Base-by-base conservation (phyloP, 2,797 vertebrate genomes). In the Rachycentron canadum region DNA sequence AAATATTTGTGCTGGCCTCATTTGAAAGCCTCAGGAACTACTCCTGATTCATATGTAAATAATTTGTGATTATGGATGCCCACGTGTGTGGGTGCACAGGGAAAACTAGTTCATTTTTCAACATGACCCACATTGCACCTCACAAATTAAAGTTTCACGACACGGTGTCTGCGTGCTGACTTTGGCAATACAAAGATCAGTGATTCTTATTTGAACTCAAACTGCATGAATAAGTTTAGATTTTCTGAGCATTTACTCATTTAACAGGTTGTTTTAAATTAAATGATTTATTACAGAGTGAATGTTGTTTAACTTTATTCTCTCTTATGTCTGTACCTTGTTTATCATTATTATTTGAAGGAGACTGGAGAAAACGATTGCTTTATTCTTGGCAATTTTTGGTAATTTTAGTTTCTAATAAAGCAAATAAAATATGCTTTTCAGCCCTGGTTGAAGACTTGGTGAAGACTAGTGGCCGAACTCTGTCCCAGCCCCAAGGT, bases 371-470 rank as follows among this genome's bases (percentile, higher is more conserved):
- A 21, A 52, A 34, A 11, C 9, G 2, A 10, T 56, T 57, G 21
- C 10, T 45, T 23, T 19, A 30, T 69, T 40, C 28, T 19, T 52
- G 6, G 21, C 23, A 7, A 5, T n/a, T 53, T 61, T 61, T 41
- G 8, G 19, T n/a, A 8, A 6, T 30, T 66, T 62, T 58, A 5
- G 16, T 11, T 47, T 64, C 0, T 34, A 28, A 13, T 41, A 13
- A 50, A 43, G 11, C 9, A 66, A 57, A 45, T 40, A 12, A 47
- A 38, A 28, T 26, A 0, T 38, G 0, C 28, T 26, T 72, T 85
- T 19, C 75, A 95, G 95, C 91, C 81, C 79, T 94, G 69, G 92
- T 94, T 6, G 93, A 94, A 70, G 93, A 94, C 79, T 61, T 94
- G 69, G 86, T 91, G 45, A 93, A 86, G 84, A 84, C 84, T 0